These are phyloP conservation scores for Rousettus leschenaultii DNA, from an alignment of 2,113 vertebrate species.

Conservation along the genomic window DNA sequence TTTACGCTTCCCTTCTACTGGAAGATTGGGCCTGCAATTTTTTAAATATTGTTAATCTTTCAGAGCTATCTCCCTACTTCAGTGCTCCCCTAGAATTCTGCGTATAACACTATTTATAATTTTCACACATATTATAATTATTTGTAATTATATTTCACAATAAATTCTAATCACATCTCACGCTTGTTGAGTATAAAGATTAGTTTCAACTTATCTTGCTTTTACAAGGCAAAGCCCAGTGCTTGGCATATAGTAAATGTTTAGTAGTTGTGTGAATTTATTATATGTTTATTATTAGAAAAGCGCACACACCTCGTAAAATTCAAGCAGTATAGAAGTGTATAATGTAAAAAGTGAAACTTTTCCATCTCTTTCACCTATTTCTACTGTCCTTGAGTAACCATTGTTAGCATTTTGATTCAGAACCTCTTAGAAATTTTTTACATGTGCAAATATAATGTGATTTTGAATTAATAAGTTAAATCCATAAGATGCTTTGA, in stretches of 20 bases:
- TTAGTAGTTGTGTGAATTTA: neutral
- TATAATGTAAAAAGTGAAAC: neutral
- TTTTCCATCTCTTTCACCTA: neutral
- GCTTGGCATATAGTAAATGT: neutral
- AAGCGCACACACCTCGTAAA: neutral
- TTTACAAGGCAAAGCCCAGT: neutral
- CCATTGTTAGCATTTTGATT: neutral
- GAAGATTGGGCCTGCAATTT: neutral
- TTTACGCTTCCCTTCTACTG: neutral
- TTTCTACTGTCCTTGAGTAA: neutral
- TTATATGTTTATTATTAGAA: neutral
- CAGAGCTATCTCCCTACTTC: neutral
- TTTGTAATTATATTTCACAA: neutral
- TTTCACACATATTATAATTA: neutral
- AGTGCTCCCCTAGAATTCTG: neutral
- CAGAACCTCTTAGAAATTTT: neutral
- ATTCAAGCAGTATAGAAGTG: neutral
- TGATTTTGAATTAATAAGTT: neutral
- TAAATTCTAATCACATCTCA: neutral
- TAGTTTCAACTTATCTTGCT: neutral
- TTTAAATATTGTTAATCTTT: neutral
- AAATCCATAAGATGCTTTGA: neutral
- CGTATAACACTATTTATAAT: neutral
- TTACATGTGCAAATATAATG: neutral
- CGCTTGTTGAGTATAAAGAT: neutral